Evolutionary conservation across 2,888 invertebrate genomes (phyloP), one percentile per base, ranked within the genome.

Genomic region (Labia minor): DNA sequence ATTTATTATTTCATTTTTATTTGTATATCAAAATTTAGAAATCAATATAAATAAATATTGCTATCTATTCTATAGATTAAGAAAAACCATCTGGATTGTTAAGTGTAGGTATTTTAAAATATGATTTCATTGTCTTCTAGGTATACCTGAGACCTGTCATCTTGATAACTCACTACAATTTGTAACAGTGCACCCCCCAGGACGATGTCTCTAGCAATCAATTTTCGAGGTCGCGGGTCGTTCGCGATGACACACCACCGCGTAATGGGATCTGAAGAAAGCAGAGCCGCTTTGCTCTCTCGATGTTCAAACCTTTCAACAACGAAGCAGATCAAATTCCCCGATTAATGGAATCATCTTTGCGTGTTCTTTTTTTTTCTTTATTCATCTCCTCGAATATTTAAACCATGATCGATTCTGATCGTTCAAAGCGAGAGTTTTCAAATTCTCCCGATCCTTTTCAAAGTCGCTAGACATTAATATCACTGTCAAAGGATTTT

Each of bases 341-440:
- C 49, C 49, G 49, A 49, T 49, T 49, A 49, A 49, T 49, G 49
- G 49, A 49, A 49, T 49, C 49, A 49, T 49, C 49, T 16, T 49
- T 49, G 49, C 49, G 2, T 49, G 49, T 8, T 26, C 26, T 26
- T 8, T 26, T 49, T 49, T 49, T 10, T 49, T 49, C 14, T 49
- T 49, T n/a, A 49, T 49, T 16, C 49, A 11, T 49, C 49, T 49
- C 16, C 16, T 49, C 49, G 14, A 49, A 49, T 49, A 49, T 49
- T 49, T 49, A 49, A 49, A 49, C 14, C 49, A n/a, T 49, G 49
- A 49, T 49, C 49, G 49, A 14, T 49, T 49, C 49, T 49, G 49
- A 49, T 49, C n/a, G n/a, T 16, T 49, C 49, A 49, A 49, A 49
- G 49, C 49, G 16, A 49, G 49, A 4, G 49, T 14, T 26, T 26